A percentile compares a stretch with the other conserved stretches of the same genome.
These are phyloP conservation scores for Cheirogaleus major DNA, from an alignment of 2,797 vertebrate genomes.

Conservation along the genomic window DNA sequence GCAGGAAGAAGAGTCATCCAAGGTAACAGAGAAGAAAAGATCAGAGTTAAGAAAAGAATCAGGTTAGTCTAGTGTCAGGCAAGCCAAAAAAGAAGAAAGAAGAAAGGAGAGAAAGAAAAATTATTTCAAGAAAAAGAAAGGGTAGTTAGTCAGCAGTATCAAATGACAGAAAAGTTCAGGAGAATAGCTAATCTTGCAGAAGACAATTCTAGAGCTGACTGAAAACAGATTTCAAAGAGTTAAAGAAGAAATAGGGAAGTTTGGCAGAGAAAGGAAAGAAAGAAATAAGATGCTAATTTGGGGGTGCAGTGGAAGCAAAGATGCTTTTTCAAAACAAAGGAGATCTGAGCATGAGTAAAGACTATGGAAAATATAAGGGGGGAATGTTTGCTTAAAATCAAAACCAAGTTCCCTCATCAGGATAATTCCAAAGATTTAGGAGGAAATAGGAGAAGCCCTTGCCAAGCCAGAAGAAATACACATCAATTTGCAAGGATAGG, in stretches of 20 bases:
- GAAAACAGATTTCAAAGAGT: background rate
- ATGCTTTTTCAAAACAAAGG: conserved; percentile 1
- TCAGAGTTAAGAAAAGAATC: background rate
- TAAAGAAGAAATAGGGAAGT: background rate
- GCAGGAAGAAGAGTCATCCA: background rate
- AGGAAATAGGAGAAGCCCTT: background rate
- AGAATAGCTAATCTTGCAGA: background rate
- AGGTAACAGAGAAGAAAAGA: conserved; percentile 37
- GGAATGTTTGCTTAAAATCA: background rate
- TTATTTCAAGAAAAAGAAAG: conserved; percentile 27
- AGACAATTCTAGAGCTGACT: background rate
- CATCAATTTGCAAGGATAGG: background rate
- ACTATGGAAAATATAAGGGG: background rate
- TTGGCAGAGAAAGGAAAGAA: conserved; percentile 16
- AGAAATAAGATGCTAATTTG: conserved; percentile 4
- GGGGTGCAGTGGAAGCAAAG: background rate
- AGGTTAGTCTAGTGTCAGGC: background rate
- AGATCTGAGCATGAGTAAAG: background rate
- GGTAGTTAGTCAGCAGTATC: background rate
- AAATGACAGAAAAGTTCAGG: background rate
- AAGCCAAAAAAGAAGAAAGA: background rate
- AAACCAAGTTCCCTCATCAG: background rate
- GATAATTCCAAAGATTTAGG: background rate
- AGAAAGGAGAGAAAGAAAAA: background rate
- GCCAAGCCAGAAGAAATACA: background rate